Evolutionary conservation across 2,888 invertebrate genomes (phyloP).

Genomic region (Adelognathus sp.): DNA sequence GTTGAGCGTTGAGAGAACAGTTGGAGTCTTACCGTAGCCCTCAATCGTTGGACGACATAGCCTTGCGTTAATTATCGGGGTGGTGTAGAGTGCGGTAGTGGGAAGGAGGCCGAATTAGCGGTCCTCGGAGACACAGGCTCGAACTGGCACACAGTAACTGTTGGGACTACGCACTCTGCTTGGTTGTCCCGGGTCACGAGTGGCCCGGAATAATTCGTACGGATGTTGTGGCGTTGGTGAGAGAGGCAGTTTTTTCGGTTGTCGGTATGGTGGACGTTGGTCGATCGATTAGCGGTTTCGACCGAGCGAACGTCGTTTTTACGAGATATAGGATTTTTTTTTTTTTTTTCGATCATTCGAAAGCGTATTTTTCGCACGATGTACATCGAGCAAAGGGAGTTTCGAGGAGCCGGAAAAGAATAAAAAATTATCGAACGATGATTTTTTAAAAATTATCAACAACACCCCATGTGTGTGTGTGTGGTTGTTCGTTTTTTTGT

Average conservation of each 20-base stretch:
- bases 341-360: conserved; percentile 1
- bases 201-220: conserved; percentile 64
- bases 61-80: conserved; percentile 79
- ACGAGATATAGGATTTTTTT: conserved; percentile 14
- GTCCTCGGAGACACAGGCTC: conserved; percentile 81
- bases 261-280: conserved; percentile 66
- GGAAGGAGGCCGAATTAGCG: conserved; percentile 80
- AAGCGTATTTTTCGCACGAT: conserved; percentile 32
- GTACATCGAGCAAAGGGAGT: conserved; percentile 47
- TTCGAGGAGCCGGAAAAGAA: conserved; percentile 54
- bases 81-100: conserved; percentile 80
- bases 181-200: conserved; percentile 66
- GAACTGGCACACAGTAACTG: conserved; percentile 81
- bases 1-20: conserved; percentile 63
- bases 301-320: conserved; percentile 75
- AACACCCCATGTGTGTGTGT: too few species aligned
- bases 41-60: conserved; percentile 76
- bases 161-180: conserved; percentile 80
- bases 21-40: conserved; percentile 76
- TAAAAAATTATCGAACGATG: conserved; percentile 48
- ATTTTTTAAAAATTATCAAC: conserved; percentile 15
- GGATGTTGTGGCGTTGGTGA: conserved; percentile 66
- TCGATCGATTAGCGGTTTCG: conserved; percentile 71
- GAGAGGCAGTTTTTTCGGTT: conserved; percentile 62
- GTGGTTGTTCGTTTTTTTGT: conserved; percentile 30